Evolutionary conservation across 1,140 invertebrate species (phyloP).

Genomic region (Drosophila carrolli): DNA sequence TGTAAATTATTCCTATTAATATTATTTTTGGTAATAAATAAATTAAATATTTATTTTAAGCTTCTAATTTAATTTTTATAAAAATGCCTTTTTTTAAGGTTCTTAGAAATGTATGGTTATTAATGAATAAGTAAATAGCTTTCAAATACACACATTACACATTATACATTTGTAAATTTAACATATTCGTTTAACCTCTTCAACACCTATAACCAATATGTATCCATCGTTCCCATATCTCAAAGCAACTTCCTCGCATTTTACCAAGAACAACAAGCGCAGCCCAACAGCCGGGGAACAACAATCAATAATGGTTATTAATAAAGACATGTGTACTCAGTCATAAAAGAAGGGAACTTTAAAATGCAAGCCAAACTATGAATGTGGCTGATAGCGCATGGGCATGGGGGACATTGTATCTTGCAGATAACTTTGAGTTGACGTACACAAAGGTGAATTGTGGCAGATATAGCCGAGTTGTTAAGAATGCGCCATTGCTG

Average conservation of each 20-base stretch:
- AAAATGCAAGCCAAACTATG: constrained; percentile 68
- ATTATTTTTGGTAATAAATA: too few relatives aligned
- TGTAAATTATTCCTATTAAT: too few relatives aligned
- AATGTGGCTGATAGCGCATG: constrained; percentile 32
- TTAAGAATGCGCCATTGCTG: constrained; percentile 61
- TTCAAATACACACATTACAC: too few relatives aligned
- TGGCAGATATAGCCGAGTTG: constrained; percentile 45
- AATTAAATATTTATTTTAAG: too few relatives aligned
- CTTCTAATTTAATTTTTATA: too few relatives aligned
- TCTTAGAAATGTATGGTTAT: too few relatives aligned
- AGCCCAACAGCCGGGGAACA: constrained; percentile 12
- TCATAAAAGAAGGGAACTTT: constrained; percentile 61
- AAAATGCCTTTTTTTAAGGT: too few relatives aligned
- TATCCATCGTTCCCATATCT: neutral
- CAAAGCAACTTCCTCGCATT: constrained; percentile 28
- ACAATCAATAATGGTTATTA: constrained; percentile 73
- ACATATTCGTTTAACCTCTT: neutral
- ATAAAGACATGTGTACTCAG: constrained; percentile 75
- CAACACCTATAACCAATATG: neutral
- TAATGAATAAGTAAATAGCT: too few relatives aligned
- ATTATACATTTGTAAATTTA: neutral
- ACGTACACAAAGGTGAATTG: constrained; percentile 49
- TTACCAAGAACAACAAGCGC: constrained; percentile 43
- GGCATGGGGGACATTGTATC: constrained; percentile 46
- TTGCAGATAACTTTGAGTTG: constrained; percentile 53